Base-by-base conservation (phyloP, 2,888 invertebrate genomes). In the Troglohyphantes excavatus region DNA sequence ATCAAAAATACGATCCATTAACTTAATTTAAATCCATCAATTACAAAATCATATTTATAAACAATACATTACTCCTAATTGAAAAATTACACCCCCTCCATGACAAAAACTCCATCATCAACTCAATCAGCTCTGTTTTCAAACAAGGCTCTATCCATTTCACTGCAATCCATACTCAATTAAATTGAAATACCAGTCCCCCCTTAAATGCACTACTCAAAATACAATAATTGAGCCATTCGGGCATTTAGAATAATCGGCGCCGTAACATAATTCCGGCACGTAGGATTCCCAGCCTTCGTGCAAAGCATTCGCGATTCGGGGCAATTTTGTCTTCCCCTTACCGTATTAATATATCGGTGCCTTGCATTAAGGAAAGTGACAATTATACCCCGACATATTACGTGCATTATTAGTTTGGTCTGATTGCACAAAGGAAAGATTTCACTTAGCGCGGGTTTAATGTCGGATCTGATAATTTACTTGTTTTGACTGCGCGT, bases 151-250 rank as follows among this genome's bases (percentile, higher is more conserved):
- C 43, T 61, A 27, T 83, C 13, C 7, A 53, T 83, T 65, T 11
- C 39, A 7, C 29, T 26, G 43, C 83, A 73, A 83, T 83, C 73
- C 63, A 72, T 61, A 13, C 26, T 63, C n/a, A 61, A 73, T 72
- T 83, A 63, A 61, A 83, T 73, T 53, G 63, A 81, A 63, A 63
- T 26, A 5, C 70, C 23, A n/a, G 11, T 70, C 81, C 78, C 43
- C 65, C 65, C 39, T n/a, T 23, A 63, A 83, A 83, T 39, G 73
- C 83, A 65, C 23, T 63, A 63, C 53, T 81, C 81, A 65, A 81
- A 81, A 81, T 68, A 72, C 65, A 73, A 73, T 73, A 83, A 73
- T 73, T 73, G 73, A 83, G 73, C 83, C 83, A 83, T 83, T 83
- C 63, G 73, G 17, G 65, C 43, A 65, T 83, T 83, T 73, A 83